phyloP scores from a whole-genome alignment of 2,797 vertebrate genomes.

The Margarornis squamiger region DNA sequence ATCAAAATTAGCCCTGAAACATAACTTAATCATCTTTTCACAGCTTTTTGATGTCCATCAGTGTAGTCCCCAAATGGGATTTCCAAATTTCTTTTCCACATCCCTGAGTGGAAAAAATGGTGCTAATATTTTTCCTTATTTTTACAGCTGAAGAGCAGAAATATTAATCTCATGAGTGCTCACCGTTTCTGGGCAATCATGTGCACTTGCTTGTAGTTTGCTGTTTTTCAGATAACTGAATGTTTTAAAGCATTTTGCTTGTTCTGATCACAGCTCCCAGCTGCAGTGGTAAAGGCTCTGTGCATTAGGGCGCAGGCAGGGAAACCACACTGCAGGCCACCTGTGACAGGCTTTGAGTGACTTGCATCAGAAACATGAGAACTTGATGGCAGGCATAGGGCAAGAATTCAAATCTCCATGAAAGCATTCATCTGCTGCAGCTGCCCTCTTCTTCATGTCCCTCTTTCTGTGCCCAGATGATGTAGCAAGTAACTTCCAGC shows the following conservation, averaged over 20 bases:
- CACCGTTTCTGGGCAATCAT: background rate
- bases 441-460: background rate
- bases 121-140: background rate
- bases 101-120: background rate
- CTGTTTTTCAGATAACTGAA: background rate
- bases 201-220: background rate
- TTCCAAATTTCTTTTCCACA: background rate
- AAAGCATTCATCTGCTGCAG: background rate
- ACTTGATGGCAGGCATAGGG: background rate
- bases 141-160: background rate
- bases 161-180: background rate
- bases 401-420: background rate
- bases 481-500: background rate
- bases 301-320: accelerated
- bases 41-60: background rate
- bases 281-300: background rate
- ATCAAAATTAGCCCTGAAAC: background rate
- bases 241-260: background rate
- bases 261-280: background rate
- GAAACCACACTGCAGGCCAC: accelerated
- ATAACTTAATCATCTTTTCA: background rate
- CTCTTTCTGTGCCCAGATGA: background rate
- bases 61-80: background rate
- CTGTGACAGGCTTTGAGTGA: background rate
- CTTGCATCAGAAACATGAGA: background rate